Evolutionary conservation across 2,888 invertebrate genomes (phyloP).

Genomic region (Clepsis dumicolana): DNA sequence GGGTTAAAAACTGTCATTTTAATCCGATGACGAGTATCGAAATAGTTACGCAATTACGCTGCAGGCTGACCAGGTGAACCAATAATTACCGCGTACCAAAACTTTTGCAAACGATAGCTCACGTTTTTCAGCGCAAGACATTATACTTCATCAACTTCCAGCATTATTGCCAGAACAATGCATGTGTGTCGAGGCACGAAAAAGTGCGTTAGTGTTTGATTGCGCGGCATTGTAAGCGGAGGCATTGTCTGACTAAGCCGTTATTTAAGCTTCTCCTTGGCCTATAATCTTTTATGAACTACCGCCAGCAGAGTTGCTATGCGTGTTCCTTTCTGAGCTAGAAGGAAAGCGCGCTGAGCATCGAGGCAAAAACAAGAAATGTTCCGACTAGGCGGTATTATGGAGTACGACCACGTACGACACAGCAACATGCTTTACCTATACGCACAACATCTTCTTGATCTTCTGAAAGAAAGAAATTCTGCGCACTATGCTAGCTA

Average conservation of each 20-base stretch:
- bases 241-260: slow-evolving; percentile 21
- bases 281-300: slow-evolving; percentile 21
- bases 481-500: not conserved
- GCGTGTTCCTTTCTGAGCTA: not conserved
- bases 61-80: no score
- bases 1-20: no score
- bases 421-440: not conserved
- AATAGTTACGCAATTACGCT: no score
- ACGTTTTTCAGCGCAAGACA: not conserved
- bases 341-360: not conserved
- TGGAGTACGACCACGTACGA: not conserved
- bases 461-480: not conserved
- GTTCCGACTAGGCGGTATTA: not conserved
- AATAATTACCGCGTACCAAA: not conserved
- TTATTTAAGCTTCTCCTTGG: slow-evolving; percentile 23
- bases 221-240: slow-evolving; percentile 2
- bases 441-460: not conserved
- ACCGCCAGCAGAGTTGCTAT: not conserved
- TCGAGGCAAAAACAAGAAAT: not conserved
- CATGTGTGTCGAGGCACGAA: slow-evolving; percentile 24
- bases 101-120: not conserved
- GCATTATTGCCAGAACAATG: slow-evolving; percentile 19
- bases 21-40: no score
- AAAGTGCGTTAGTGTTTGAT: slow-evolving; percentile 20
- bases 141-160: slow-evolving; percentile 12